Conservation (phyloP, 2,888 invertebrate genomes). For the Tetranychus piercei region DNA sequence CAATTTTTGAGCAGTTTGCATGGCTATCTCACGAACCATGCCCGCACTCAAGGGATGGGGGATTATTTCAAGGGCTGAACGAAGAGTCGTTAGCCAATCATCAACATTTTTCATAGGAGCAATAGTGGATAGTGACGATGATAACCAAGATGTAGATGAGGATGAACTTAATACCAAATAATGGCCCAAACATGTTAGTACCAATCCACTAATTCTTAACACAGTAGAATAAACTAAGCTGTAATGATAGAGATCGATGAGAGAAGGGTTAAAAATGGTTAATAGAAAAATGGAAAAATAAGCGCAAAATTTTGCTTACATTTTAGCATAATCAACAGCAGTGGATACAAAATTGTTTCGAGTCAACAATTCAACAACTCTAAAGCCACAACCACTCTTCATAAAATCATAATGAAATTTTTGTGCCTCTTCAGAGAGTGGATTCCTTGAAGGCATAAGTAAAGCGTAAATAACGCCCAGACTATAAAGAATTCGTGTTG, state of each 20-base stretch:
- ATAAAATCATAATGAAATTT: conserved; percentile 52
- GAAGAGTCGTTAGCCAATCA: conserved; percentile 35
- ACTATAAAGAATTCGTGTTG: conserved; percentile 53
- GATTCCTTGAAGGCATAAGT: conserved; percentile 72
- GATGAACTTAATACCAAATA: conserved; percentile 29
- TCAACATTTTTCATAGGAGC: conserved; percentile 16
- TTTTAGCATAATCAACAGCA: conserved; percentile 54
- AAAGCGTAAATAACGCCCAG: conserved; percentile 67
- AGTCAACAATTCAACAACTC: conserved; percentile 58
- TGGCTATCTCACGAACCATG: conserved; percentile 61
- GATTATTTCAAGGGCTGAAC: conserved; percentile 58
- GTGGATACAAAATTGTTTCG: conserved; percentile 62
- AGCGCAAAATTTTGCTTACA: conserved; percentile 31
- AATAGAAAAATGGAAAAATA: neutral
- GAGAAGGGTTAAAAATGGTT: neutral
- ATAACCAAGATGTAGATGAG: conserved; percentile 2
- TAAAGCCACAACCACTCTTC: conserved; percentile 45
- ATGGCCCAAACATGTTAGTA: conserved; percentile 67
- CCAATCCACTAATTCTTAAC: conserved; percentile 67
- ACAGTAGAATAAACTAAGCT: conserved; percentile 71
- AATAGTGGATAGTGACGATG: conserved; percentile 8
- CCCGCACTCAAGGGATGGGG: conserved; percentile 66
- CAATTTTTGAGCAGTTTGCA: conserved; percentile 59
- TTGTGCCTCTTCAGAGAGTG: conserved; percentile 49
- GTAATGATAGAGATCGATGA: neutral